Evolutionary conservation across 2,888 invertebrate genomes (phyloP), one percentile per base, ranked within the genome.

Genomic region (Troides aeacus): DNA sequence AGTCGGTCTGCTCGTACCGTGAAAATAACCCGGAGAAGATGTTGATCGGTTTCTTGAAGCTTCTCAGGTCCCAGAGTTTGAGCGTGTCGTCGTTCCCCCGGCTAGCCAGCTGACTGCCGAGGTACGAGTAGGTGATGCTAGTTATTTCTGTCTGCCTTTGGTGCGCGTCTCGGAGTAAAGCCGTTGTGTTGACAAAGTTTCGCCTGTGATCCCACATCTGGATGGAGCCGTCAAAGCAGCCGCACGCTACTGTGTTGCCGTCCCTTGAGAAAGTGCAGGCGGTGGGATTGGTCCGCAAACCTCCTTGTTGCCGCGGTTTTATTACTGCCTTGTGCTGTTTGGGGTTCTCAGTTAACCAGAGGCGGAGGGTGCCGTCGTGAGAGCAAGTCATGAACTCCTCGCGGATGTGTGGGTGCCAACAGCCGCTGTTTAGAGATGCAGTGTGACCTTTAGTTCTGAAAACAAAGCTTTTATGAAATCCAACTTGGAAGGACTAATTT

Each of bases 201-300:
- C 96, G 97, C 42, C 98, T 94, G 65, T 97, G 96, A 82, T 99
- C 99, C 99, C 99, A 99, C 91, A 99, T 95, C 86, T 99, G 99
- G 67, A 99, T 94, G 0, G 97, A 98, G 0, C 99, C 99, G 87
- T 99, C 99, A 61, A 94, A 94, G 82, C 99, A 99, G 0, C 97
- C 99, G 70, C 97, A 97, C 0, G 97, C 97, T 6, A 99, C 96
- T 0, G 97, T 94, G 68, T 96, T 95, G 0, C 98, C 98, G 80
- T 98, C 98, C 69, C 96, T 92, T 63, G 96, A 97, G 82, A 96
- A 99, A 0, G 94, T 93, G 82, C 98, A 98, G 0, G 97, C 93
- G 0, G 97, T 97, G 0, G 99, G 98, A 71, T 96, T 94, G 0
- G 97, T 96, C 82, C 96, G 96, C 0, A 98, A 91, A 0, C 99